These are phyloP conservation scores for Platerodrilus igneus DNA, from an alignment of 2,888 invertebrate species.

Conservation along the genomic window DNA sequence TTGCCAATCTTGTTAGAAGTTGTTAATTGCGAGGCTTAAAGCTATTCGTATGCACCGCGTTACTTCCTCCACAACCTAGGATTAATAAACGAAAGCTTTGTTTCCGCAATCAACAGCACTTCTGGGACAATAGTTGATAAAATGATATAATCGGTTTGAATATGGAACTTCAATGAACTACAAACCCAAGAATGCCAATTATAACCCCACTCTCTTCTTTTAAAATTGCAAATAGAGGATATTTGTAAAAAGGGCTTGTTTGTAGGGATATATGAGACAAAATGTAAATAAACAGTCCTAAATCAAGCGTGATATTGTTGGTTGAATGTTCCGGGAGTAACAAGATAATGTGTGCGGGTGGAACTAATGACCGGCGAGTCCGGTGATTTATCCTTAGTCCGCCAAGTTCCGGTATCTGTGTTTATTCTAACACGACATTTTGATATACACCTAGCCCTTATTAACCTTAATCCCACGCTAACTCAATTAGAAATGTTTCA, in stretches of 20 bases:
- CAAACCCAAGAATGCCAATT: no score
- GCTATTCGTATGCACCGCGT: constrained; percentile 43
- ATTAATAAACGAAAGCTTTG: constrained; percentile 26
- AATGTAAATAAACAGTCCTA: constrained; percentile 35
- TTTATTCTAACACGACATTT: constrained; percentile 42
- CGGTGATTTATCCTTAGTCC: constrained; percentile 47
- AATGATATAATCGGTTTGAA: no score
- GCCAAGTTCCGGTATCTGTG: constrained; percentile 42
- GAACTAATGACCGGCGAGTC: constrained; percentile 48
- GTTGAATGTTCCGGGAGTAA: constrained; percentile 40
- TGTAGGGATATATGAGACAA: constrained; percentile 18
- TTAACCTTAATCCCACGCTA: constrained; percentile 44
- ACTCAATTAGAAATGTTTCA: constrained; percentile 43
- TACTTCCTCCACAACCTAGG: constrained; percentile 23
- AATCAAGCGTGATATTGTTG: constrained; percentile 36
- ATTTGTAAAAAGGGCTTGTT: no score
- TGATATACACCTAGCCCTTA: constrained; percentile 45
- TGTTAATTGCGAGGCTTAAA: constrained; percentile 46
- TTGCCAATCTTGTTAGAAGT: constrained; percentile 48
- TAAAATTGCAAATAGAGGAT: no score
- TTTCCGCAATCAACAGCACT: constrained; percentile 21
- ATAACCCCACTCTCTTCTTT: no score
- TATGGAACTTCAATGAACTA: no score
- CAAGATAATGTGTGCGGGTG: constrained; percentile 45
- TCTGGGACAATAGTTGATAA: constrained; percentile 17